Conservation (phyloP, 2,797 vertebrate genomes). For the Naso thynnoides region DNA sequence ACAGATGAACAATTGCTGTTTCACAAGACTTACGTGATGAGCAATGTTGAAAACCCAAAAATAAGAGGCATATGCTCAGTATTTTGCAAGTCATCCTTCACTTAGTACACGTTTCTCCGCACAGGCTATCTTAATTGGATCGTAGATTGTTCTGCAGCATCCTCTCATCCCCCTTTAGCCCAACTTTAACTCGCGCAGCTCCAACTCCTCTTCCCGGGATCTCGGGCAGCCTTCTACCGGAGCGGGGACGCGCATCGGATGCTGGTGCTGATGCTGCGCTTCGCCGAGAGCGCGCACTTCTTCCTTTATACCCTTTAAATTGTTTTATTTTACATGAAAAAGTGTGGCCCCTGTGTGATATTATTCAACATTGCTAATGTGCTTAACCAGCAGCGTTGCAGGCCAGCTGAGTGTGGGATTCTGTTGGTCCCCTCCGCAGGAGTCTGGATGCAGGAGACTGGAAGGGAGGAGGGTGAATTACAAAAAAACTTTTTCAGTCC, state of each 20-base stretch:
- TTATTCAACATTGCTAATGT: conserved; percentile 6
- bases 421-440: conserved; percentile 17
- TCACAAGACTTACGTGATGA: conserved; percentile 86
- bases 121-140: conserved; percentile 66
- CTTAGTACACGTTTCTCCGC: conserved; percentile 70
- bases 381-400: not conserved
- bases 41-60: conserved; percentile 83
- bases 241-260: conserved; percentile 81
- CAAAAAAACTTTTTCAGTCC: conserved; percentile 53
- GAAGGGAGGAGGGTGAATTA: not conserved
- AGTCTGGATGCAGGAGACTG: conserved; percentile 42
- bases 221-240: conserved; percentile 76
- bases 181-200: conserved; percentile 85
- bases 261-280: conserved; percentile 82
- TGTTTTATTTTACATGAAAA: conserved; percentile 57
- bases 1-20: conserved; percentile 65
- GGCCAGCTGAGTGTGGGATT: conserved; percentile 17
- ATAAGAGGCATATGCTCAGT: conserved; percentile 83
- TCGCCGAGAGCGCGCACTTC: conserved; percentile 81
- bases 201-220: conserved; percentile 85
- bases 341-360: not conserved
- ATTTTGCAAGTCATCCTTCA: conserved; percentile 86
- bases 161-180: conserved; percentile 70
- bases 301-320: conserved; percentile 60
- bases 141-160: conserved; percentile 75